Evolutionary conservation across 2,797 vertebrate species (phyloP).

Genomic region (Danionella dracula): DNA sequence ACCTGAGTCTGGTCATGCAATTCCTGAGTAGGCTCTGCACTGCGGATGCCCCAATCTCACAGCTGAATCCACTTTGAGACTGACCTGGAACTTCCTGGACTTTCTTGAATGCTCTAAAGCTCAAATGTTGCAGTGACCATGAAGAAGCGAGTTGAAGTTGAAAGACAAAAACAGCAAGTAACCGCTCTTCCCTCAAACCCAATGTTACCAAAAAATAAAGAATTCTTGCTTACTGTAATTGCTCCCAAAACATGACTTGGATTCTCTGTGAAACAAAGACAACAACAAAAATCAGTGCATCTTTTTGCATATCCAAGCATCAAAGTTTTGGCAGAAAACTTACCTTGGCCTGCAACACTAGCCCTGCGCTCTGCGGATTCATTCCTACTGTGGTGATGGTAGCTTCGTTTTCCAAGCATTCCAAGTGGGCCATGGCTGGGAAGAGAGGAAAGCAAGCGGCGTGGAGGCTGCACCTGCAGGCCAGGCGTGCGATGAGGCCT

Average conservation of each 20-base stretch:
- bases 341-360: conserved; percentile 49
- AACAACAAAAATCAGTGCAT: background rate
- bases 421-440: conserved; percentile 81
- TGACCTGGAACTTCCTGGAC: too few species aligned
- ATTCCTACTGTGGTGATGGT: conserved; percentile 88
- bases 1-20: too few species aligned
- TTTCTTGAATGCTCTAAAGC: too few species aligned
- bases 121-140: too few species aligned
- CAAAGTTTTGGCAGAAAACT: background rate
- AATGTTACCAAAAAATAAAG: background rate
- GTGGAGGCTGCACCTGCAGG: conserved; percentile 81
- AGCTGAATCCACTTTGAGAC: too few species aligned
- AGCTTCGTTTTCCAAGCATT: conserved; percentile 94
- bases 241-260: conserved; percentile 72
- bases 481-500: conserved; percentile 84
- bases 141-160: too few species aligned
- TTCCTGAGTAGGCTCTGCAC: too few species aligned
- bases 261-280: conserved; percentile 70
- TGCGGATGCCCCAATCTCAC: too few species aligned
- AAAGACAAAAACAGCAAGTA: too few species aligned
- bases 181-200: background rate
- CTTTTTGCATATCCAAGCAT: background rate
- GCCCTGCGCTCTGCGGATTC: conserved; percentile 74
- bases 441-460: conserved; percentile 81
- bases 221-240: conserved; percentile 71